Conservation (phyloP, 2,113 vertebrate genomes). For the Donacobius atricapilla region DNA sequence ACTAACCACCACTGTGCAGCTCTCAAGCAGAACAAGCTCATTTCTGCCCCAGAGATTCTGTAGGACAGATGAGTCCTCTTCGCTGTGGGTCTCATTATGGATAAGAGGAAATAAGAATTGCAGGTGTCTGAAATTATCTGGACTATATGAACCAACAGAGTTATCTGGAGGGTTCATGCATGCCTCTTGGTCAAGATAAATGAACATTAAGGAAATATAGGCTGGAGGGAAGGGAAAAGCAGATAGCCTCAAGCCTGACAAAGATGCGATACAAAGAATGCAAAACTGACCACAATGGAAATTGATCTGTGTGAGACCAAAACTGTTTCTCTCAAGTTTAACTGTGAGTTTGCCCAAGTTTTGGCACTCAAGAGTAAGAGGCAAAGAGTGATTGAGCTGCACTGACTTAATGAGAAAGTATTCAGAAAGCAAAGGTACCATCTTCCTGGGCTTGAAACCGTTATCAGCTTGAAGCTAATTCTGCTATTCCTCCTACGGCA, state of each 20-base stretch:
- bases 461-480: slow-evolving; percentile 9
- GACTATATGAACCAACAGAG: not conserved
- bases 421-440: slow-evolving; percentile 23
- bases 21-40: not conserved
- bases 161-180: not conserved
- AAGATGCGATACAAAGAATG: not conserved
- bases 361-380: not conserved
- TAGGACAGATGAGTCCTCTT: not conserved
- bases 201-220: not conserved
- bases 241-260: not conserved
- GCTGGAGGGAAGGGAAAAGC: not conserved
- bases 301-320: not conserved
- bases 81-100: not conserved
- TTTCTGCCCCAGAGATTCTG: not conserved
- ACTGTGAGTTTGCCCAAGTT: not conserved
- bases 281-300: not conserved
- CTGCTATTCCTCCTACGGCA: not conserved
- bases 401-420: not conserved
- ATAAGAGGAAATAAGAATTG: not conserved
- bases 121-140: not conserved
- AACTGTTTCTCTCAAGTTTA: not conserved
- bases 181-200: not conserved
- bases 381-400: not conserved
- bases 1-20: not conserved
- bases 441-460: not conserved